Conservation (phyloP, 2,797 vertebrate species). For the Thalassophryne amazonica region DNA sequence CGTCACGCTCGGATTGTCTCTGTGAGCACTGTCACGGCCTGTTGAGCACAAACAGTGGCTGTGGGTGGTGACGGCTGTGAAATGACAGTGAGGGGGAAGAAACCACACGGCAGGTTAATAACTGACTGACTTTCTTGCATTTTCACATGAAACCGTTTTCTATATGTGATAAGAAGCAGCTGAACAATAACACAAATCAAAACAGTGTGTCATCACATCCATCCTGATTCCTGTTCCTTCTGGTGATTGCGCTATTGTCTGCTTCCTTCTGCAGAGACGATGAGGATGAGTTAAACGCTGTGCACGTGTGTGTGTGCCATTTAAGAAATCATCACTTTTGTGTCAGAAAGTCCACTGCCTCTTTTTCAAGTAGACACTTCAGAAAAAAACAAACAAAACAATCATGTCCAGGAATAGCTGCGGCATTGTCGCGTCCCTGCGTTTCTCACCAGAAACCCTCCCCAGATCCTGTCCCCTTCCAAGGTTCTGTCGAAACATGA, state of each 20-base stretch:
- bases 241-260: conserved; percentile 28
- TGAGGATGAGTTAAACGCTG: neutral
- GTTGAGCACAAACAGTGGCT: conserved; percentile 67
- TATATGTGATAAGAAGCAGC: conserved; percentile 17
- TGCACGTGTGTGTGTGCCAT: conserved; percentile 25
- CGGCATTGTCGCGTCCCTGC: conserved; percentile 42
- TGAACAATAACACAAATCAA: conserved; percentile 30
- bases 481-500: conserved; percentile 56
- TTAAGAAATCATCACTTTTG: conserved; percentile 38
- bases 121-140: conserved; percentile 17
- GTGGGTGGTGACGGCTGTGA: conserved; percentile 55
- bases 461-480: conserved; percentile 29
- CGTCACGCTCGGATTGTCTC: conserved; percentile 63
- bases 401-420: conserved; percentile 61
- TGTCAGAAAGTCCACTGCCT: conserved; percentile 31
- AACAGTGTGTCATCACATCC: conserved; percentile 15
- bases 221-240: conserved; percentile 2
- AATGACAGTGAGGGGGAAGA: conserved; percentile 33
- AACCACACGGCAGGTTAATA: conserved; percentile 9
- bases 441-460: conserved; percentile 50
- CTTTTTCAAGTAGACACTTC: conserved; percentile 48
- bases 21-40: conserved; percentile 66
- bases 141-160: conserved; percentile 13
- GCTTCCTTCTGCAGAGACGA: neutral
- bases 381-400: conserved; percentile 71